Base-by-base conservation (phyloP, 2,888 invertebrate genomes). In the Liodrosophila aerea region DNA sequence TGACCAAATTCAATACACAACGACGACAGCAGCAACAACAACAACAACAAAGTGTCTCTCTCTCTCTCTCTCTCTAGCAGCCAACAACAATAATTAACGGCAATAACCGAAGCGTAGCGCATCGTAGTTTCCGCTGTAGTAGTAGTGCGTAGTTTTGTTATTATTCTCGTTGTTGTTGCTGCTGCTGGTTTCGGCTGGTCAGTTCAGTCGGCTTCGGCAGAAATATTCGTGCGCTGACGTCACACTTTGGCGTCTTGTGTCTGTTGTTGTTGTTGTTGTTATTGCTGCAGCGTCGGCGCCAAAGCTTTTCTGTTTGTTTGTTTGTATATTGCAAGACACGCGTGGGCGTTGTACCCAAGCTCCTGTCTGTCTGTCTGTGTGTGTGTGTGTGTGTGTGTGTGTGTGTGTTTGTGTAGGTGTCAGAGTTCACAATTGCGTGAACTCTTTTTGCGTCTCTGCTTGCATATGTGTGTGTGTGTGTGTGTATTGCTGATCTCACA, bases 41-140 rank as follows among this genome's bases (percentile, higher is more conserved):
- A 51, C 65, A 58, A 60, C 51, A 60, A 49, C 30, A 59, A 41
- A 40, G 36, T n/a, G n/a, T n/a, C n/a, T n/a, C n/a, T n/a, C n/a
- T n/a, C n/a, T n/a, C n/a, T n/a, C n/a, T n/a, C n/a, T n/a, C n/a
- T n/a, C n/a, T n/a, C n/a, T n/a, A 40, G 22, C 41, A 29, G 22
- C 46, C 58, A 60, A 44, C 72, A 53, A 64, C 65, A 73, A 73
- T 81, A 85, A 85, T 85, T 83, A 83, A 80, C 80, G 81, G 76
- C 83, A 85, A 67, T 80, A 76, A 73, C 66, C 83, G 83, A 85
- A 80, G 85, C 80, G 85, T 80, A 83, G 64, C 76, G 76, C 80
- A 76, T 80, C 76, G 80, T 76, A 73, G 76, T 80, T 82, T 77
- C 78, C 77, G 76, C 64, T 66, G 70, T 81, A 70, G 71, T 39